Percentiles rank a stretch among this genome's conserved stretches.
phyloP scores from a whole-genome alignment of 2,888 invertebrate species.

The Crepidodera aurea region DNA sequence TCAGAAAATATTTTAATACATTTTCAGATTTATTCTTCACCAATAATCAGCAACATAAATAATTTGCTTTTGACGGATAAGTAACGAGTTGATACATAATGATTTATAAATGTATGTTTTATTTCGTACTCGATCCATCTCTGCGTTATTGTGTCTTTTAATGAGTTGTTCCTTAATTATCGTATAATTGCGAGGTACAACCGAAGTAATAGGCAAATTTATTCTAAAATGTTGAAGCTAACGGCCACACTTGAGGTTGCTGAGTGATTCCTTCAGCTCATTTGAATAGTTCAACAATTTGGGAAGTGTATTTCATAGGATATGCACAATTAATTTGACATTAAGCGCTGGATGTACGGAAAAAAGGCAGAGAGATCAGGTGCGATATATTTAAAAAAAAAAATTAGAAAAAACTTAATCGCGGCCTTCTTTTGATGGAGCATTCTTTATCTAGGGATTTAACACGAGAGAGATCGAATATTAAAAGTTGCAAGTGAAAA shows the following conservation, averaged over 20 bases:
- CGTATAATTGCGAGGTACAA: slow-evolving; percentile 11
- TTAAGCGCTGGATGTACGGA: slow-evolving; percentile 1
- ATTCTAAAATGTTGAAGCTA: slow-evolving; percentile 13
- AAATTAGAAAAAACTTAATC: no score
- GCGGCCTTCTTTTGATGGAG: no score
- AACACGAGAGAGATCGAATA: no score
- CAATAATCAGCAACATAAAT: no score
- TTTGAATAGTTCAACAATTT: slow-evolving; percentile 32
- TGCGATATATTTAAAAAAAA: neutral
- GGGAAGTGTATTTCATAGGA: slow-evolving; percentile 28
- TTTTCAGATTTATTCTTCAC: no score
- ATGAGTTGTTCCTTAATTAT: slow-evolving; percentile 16
- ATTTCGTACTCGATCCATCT: neutral
- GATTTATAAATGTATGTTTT: no score
- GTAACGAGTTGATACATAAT: no score
- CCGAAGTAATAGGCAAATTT: slow-evolving; percentile 15
- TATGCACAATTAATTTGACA: slow-evolving; percentile 29
- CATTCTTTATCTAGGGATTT: no score
- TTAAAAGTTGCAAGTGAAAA: no score
- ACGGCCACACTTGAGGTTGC: slow-evolving; percentile 13
- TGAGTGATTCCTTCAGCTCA: slow-evolving; percentile 19
- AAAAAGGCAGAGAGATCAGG: neutral
- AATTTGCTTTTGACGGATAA: no score
- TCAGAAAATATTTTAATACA: no score
- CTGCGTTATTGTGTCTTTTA: neutral